Conservation (phyloP, 1,140 invertebrate genomes). For the Kradibia gibbosae region DNA sequence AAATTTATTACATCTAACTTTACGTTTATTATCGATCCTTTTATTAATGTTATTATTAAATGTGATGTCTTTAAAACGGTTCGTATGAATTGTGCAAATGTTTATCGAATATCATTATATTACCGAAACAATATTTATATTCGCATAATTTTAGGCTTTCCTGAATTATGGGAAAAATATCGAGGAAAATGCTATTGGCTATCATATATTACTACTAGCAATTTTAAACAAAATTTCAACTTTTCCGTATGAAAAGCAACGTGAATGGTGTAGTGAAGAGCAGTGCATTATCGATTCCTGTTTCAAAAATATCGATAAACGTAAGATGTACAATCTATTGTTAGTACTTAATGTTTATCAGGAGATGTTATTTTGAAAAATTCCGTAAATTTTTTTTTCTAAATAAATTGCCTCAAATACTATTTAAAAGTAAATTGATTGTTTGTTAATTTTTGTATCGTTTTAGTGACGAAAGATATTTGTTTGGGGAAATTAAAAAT, state of each 20-base stretch:
- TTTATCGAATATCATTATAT: not conserved
- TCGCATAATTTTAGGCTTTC: slow-evolving; percentile 55
- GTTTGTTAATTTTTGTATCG: slow-evolving; percentile 21
- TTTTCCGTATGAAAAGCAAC: slow-evolving; percentile 52
- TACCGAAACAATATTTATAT: not conserved
- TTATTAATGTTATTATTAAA: slow-evolving; percentile 57
- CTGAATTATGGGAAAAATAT: slow-evolving; percentile 54
- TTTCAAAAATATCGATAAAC: slow-evolving; percentile 57
- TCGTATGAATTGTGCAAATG: not conserved
- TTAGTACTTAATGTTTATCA: too few species aligned
- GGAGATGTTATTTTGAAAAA: too few species aligned
- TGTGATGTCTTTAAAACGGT: slow-evolving; percentile 59
- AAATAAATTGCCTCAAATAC: not conserved
- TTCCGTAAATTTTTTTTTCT: too few species aligned
- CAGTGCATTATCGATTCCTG: slow-evolving; percentile 59
- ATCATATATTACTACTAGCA: slow-evolving; percentile 60
- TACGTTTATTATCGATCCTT: slow-evolving; percentile 46
- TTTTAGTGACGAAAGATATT: slow-evolving; percentile 55
- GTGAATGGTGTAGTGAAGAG: slow-evolving; percentile 55
- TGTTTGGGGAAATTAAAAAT: slow-evolving; percentile 54
- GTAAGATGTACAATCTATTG: slow-evolving; percentile 55
- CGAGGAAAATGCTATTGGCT: slow-evolving; percentile 53
- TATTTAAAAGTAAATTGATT: not conserved
- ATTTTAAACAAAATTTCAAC: slow-evolving; percentile 60
- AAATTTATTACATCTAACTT: slow-evolving; percentile 56